Evolutionary conservation across 2,797 vertebrate species (phyloP).

Genomic region (Lepilemur ruficaudatus): DNA sequence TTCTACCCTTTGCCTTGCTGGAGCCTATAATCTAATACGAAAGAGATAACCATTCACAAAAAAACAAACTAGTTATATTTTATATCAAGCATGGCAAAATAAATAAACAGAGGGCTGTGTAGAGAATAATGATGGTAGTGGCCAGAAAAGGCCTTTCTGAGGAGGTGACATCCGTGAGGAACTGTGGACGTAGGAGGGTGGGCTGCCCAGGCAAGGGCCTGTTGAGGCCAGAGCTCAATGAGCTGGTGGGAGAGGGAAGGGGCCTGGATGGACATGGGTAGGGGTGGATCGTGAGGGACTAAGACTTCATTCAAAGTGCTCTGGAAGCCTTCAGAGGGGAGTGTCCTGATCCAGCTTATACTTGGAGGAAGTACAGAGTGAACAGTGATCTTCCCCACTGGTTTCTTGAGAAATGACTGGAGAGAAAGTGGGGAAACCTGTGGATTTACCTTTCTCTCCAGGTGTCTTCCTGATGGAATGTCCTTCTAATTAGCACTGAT

Average conservation of each 20-base stretch:
- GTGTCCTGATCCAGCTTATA: neutral
- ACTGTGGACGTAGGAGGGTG: accelerated
- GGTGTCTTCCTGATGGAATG: neutral
- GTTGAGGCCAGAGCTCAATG: neutral
- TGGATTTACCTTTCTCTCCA: neutral
- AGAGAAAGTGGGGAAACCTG: neutral
- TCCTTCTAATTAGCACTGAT: neutral
- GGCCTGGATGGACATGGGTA: neutral
- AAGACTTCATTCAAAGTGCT: neutral
- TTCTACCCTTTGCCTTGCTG: neutral
- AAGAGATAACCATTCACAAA: neutral
- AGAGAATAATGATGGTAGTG: neutral
- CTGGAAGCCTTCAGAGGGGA: neutral
- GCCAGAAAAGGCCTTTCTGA: neutral
- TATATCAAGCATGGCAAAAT: neutral
- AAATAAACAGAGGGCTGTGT: neutral
- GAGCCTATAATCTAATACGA: neutral
- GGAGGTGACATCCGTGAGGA: neutral
- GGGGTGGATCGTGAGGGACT: neutral
- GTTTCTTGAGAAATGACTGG: neutral
- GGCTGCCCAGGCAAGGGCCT: neutral
- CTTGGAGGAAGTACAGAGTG: neutral
- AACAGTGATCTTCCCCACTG: neutral
- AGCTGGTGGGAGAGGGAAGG: neutral
- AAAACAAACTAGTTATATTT: neutral